A percentile compares a stretch with the other conserved stretches of the same genome.
Conservation (phyloP, 2,797 vertebrate genomes). For the Phrynocephalus guinanensis region DNA sequence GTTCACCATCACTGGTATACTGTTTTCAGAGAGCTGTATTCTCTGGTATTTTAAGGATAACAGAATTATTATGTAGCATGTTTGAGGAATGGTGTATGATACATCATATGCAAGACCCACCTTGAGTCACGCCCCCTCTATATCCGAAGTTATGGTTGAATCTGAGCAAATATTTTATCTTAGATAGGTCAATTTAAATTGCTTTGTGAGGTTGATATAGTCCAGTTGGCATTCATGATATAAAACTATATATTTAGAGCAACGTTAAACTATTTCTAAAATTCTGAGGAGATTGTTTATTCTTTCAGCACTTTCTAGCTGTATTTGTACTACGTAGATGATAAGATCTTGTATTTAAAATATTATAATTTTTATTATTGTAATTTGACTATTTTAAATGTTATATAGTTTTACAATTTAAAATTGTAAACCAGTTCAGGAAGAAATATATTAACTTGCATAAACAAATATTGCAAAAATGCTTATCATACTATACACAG, state of each 20-base stretch:
- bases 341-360: neutral
- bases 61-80: neutral
- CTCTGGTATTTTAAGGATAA: neutral
- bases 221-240: neutral
- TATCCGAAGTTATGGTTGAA: neutral
- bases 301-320: neutral
- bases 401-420: too few relatives aligned
- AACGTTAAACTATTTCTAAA: too few relatives aligned
- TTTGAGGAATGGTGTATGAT: neutral
- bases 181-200: neutral
- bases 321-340: neutral
- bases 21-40: neutral
- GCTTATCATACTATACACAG: neutral
- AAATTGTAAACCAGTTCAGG: too few relatives aligned
- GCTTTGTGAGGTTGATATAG: neutral
- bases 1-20: too few relatives aligned
- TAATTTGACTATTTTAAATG: too few relatives aligned
- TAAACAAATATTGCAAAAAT: slow-evolving; percentile 5
- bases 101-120: neutral
- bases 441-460: neutral
- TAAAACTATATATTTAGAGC: too few relatives aligned
- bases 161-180: neutral
- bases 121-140: neutral
- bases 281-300: fast-evolving
- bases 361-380: too few relatives aligned